Evolutionary conservation across 2,888 invertebrate species (phyloP), one percentile per base, ranked within the genome.

Genomic region (Tricholauxania praeusta): DNA sequence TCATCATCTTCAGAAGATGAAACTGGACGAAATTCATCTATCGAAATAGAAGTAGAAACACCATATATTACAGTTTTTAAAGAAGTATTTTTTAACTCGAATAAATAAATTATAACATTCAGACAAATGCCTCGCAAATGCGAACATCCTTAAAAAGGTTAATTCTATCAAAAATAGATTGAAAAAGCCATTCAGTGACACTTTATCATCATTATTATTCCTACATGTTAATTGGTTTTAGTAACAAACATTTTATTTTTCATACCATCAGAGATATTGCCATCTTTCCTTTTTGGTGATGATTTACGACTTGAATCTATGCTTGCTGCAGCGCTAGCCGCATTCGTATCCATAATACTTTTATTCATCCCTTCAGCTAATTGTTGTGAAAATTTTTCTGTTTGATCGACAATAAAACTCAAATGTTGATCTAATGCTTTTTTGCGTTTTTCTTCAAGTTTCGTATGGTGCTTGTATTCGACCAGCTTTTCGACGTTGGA

Each of bases 331-430:
- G 84, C 83, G 73, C 82, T 82, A 48, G 79, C 76, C 15, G 79
- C 79, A 28, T 79, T 77, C 49, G 80, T 79, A 49, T 82, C 82
- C 59, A 80, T 72, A 15, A 83, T 86, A 64, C 89, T 86, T 85
- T 92, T 91, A 81, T 93, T 93, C 90, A 96, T 92, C 78, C 94
- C 94, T 87, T 96, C 96, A 6, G 96, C 95, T 74, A 97, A 89
- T 88, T 95, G 92, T 47, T 94, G 94, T 51, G 97, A 97, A 89
- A 97, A 98, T 85, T 96, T 97, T 88, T 99, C 99, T 0, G 99
- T 98, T 88, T 97, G 96, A 88, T 98, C 98, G 74, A 99, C 98
- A 84, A 99, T 97, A 86, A 98, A 98, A 87, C 96, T 96, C 75
- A 99, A 90, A 88, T 99, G 99, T 84, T 97, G 94, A 89, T 99